Evolutionary conservation across 1,140 invertebrate genomes (phyloP), one percentile per base, ranked within the genome.

Genomic region (Marisa cornuarietis): DNA sequence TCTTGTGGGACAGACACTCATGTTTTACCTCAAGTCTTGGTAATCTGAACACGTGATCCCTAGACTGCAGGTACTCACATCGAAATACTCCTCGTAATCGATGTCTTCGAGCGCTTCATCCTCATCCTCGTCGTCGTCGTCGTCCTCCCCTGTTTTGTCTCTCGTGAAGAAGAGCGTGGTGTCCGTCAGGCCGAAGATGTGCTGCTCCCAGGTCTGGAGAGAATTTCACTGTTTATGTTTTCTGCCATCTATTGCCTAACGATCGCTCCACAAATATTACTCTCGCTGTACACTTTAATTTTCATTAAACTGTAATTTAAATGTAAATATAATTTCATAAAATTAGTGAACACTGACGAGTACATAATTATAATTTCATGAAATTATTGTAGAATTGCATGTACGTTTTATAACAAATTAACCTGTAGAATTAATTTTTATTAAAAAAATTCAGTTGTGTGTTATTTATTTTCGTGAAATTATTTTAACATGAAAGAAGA

Each of bases 101-200:
- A 77, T 81, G 3, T 85, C 78, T 26, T 90, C 88, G n/a, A 84
- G 87, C 11, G 88, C 85, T n/a, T 89, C 87, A 73, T 89, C 86
- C 58, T 90, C 88, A 76, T 90, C 87, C 18, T 85, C 85, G 62
- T 87, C 82, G 73, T 85, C 83, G 20, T 85, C 85, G 58, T 87
- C 82, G 73, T 85, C 83, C 14, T 76, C 82, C 14, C 79, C 82
- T 22, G 84, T 77, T 31, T 62, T 77, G 16, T 77, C 49, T 10
- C 65, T 65, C 16, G 79, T 65, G 65, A 81, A 82, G 63, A 76
- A 80, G 20, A 82, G 51, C 75, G 76, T 31, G 0, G 51, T 75
- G 31, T 82, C 81, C 1, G 68, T 78, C 62, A 82, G 65, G 13
- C 71, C n/a, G 31, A 82, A 52, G 18, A 71, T 69, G 49, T 65